phyloP scores from a whole-genome alignment of 2,888 invertebrate genomes.

The Crematogaster levior region DNA sequence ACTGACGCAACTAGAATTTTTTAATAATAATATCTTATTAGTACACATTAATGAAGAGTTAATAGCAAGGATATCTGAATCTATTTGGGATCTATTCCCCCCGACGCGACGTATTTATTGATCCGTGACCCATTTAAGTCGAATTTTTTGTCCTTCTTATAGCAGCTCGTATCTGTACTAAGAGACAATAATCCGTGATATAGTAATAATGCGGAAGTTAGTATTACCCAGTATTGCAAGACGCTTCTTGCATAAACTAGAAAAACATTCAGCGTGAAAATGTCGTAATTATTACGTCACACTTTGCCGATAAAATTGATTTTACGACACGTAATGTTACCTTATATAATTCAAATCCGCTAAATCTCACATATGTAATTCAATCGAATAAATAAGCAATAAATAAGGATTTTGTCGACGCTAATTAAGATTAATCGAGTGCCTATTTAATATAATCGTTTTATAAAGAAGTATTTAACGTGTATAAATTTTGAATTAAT shows the following conservation, averaged over 20 bases:
- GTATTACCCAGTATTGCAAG: constrained; percentile 67
- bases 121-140: background rate
- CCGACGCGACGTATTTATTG: constrained; percentile 11
- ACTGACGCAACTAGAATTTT: background rate
- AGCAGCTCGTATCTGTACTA: background rate
- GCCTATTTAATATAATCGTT: constrained; percentile 38
- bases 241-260: constrained; percentile 20
- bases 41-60: constrained; percentile 31
- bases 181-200: constrained; percentile 56
- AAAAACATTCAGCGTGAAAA: background rate
- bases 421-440: constrained; percentile 40
- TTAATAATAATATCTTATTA: background rate
- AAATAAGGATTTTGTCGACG: constrained; percentile 16
- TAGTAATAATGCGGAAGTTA: constrained; percentile 53
- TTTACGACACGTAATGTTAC: constrained; percentile 15
- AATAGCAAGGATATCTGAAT: constrained; percentile 2
- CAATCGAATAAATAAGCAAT: constrained; percentile 36
- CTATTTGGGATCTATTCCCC: background rate
- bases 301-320: background rate
- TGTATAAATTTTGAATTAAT: too few relatives aligned
- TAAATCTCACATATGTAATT: constrained; percentile 16
- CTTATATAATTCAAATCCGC: constrained; percentile 7
- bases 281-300: constrained; percentile 5
- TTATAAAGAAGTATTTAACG: constrained; percentile 21
- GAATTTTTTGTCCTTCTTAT: background rate